These are phyloP conservation scores for Hipparchia semele DNA, from an alignment of 2,888 invertebrate genomes.

Conservation along the genomic window DNA sequence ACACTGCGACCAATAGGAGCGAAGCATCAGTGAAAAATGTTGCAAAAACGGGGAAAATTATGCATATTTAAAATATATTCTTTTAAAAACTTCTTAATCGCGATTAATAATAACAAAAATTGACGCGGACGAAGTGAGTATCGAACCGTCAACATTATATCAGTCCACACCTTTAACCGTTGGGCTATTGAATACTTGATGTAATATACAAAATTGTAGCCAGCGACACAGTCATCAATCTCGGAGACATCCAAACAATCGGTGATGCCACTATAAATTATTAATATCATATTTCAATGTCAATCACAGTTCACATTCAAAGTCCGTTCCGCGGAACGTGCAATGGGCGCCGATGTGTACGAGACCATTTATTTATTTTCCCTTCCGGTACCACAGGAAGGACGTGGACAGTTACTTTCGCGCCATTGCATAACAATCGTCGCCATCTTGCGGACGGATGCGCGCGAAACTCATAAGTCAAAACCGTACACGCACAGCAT, in stretches of 20 bases:
- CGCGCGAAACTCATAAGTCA: conserved; percentile 42
- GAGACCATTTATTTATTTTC: conserved; percentile 47
- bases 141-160: too few species aligned
- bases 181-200: not conserved
- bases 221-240: not conserved
- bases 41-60: too few species aligned
- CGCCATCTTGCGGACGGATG: conserved; percentile 47
- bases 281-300: conserved; percentile 50
- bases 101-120: too few species aligned
- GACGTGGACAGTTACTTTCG: conserved; percentile 58
- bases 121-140: too few species aligned
- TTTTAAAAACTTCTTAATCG: too few species aligned
- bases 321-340: conserved; percentile 45
- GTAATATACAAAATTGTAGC: not conserved
- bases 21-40: too few species aligned
- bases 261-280: conserved; percentile 31
- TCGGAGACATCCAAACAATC: conserved; percentile 14
- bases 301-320: conserved; percentile 46
- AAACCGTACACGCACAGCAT: conserved; percentile 32
- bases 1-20: too few species aligned
- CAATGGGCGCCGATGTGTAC: conserved; percentile 38
- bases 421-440: conserved; percentile 59
- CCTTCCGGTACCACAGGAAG: conserved; percentile 54
- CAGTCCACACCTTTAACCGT: too few species aligned
- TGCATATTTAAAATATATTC: too few species aligned